A percentile compares a stretch with the other conserved stretches of the same genome.
Evolutionary conservation across 2,888 invertebrate genomes (phyloP).

Genomic region (Callinectes sapidus): DNA sequence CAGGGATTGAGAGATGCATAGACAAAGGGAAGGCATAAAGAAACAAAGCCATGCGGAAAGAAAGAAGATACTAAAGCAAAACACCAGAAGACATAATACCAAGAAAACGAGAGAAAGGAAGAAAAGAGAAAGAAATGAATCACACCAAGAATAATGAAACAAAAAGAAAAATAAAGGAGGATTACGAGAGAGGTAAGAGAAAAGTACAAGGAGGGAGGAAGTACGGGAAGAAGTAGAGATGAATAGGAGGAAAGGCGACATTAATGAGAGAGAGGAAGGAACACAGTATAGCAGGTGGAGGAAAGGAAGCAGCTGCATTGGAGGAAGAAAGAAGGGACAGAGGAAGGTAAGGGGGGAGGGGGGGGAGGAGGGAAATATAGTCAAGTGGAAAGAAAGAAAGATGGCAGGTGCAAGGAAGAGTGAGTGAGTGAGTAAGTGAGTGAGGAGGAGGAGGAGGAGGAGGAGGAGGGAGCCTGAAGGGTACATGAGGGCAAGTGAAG

Average conservation of each 20-base stretch:
- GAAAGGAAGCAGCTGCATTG: constrained; percentile 34
- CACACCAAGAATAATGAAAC: not conserved
- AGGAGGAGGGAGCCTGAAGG: not conserved
- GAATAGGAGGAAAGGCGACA: not conserved
- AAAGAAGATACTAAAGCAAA: not conserved
- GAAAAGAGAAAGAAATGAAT: not conserved
- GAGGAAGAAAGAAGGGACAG: not conserved
- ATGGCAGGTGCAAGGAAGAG: not conserved
- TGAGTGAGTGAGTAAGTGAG: not conserved
- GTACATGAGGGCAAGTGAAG: not conserved
- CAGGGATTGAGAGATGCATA: not conserved
- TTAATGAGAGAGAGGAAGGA: constrained; percentile 9
- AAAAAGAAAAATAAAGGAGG: not conserved
- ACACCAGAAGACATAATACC: not conserved
- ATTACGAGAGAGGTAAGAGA: not conserved
- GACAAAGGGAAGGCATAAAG: not conserved
- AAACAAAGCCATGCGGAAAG: not conserved
- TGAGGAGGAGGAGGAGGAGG: not conserved
- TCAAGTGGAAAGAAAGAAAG: not conserved
- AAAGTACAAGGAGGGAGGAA: not conserved
- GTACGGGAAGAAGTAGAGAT: not conserved
- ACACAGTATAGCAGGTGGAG: constrained; percentile 40
- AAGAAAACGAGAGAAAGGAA: not conserved
- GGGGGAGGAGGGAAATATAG: not conserved
- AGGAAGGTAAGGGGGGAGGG: constrained; percentile 42